Percentiles rank a stretch among this genome's conserved stretches.
These are phyloP conservation scores for Ceratosolen solmsi DNA, from an alignment of 1,140 invertebrate genomes.

Conservation along the genomic window DNA sequence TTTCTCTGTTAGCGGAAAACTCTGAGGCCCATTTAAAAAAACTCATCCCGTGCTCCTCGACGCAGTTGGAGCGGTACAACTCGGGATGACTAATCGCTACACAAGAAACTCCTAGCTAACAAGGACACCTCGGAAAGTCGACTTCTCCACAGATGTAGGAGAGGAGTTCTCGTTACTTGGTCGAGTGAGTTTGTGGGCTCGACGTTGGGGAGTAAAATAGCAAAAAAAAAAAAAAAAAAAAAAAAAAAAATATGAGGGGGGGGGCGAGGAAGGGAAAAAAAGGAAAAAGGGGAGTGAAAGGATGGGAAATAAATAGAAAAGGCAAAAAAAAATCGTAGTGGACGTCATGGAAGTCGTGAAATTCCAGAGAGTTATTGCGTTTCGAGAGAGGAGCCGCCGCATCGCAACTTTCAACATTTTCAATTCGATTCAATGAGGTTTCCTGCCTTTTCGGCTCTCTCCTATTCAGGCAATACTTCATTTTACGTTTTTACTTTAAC, in stretches of 20 bases:
- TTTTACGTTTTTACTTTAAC: slow-evolving; percentile 21
- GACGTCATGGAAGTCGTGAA: slow-evolving; percentile 8
- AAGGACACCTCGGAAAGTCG: slow-evolving; percentile 18
- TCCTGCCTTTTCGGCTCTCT: slow-evolving; percentile 9
- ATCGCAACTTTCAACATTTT: slow-evolving; percentile 39
- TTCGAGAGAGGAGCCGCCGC: neutral
- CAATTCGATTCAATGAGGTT: slow-evolving; percentile 47
- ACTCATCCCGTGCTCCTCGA: no score
- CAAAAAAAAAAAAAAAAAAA: no score
- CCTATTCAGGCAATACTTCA: neutral
- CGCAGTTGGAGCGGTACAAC: neutral
- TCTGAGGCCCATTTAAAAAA: no score
- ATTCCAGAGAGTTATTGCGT: slow-evolving; percentile 15
- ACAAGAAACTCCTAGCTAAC: slow-evolving; percentile 45
- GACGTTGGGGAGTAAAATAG: neutral
- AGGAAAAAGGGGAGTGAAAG: neutral
- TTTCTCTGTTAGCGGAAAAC: no score
- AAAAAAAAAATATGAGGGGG: no score
- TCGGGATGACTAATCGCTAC: slow-evolving; percentile 44
- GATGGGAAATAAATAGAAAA: no score
- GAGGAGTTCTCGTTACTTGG: slow-evolving; percentile 35
- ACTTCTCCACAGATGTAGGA: neutral
- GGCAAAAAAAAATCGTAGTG: no score
- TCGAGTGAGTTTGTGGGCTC: slow-evolving; percentile 31
- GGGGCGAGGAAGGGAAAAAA: neutral